Conservation (phyloP, 1,140 invertebrate genomes). For the Pseudobourletiella spinata region DNA sequence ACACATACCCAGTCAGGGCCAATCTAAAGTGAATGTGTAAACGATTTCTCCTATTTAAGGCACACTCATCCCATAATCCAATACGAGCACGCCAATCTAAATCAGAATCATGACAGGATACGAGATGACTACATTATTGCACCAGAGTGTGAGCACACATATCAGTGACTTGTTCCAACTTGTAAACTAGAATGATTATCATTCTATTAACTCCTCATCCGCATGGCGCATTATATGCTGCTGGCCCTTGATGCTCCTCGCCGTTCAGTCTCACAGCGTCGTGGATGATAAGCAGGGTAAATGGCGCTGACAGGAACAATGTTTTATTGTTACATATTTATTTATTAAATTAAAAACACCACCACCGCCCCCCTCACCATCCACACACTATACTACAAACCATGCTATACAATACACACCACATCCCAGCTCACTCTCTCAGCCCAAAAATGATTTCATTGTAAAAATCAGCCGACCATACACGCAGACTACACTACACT, state of each 20-base stretch:
- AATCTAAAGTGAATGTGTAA: neutral
- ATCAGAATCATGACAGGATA: constrained; percentile 4
- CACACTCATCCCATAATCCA: neutral
- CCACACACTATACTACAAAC: too few species aligned
- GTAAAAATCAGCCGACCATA: too few species aligned
- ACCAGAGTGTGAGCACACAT: neutral
- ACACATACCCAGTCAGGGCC: neutral
- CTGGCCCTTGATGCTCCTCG: neutral
- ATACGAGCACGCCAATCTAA: neutral
- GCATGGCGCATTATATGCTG: neutral
- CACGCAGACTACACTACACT: too few species aligned
- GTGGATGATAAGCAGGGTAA: too few species aligned
- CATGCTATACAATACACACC: too few species aligned
- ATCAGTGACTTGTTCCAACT: neutral
- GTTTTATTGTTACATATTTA: too few species aligned
- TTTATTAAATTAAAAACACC: too few species aligned
- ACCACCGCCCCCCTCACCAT: too few species aligned
- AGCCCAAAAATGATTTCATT: too few species aligned
- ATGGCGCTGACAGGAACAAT: too few species aligned
- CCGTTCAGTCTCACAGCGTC: neutral
- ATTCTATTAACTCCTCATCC: neutral
- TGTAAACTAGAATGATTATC: neutral
- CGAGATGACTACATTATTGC: neutral
- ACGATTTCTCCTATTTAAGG: neutral
- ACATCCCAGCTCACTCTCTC: too few species aligned